These are phyloP conservation scores for Cololabis saira DNA, from an alignment of 2,113 vertebrate species.

Conservation along the genomic window DNA sequence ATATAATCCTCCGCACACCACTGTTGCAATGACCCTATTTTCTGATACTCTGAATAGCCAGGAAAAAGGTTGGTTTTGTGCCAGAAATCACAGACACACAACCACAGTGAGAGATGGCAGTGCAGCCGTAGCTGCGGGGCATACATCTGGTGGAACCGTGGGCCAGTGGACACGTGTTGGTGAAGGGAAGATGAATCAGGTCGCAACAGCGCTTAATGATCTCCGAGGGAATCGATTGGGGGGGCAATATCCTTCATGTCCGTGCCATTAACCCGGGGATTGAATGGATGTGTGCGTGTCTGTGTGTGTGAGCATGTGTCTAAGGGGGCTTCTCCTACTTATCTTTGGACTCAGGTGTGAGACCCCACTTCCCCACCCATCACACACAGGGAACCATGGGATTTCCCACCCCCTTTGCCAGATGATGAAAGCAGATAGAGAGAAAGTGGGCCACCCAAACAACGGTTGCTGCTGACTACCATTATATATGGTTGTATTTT, in stretches of 20 bases:
- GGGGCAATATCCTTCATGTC: conserved; percentile 67
- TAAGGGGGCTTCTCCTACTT: conserved; percentile 44
- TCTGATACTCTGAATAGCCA: conserved; percentile 43
- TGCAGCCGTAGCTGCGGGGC: conserved; percentile 60
- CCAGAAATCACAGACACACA: conserved; percentile 51
- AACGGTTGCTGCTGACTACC: conserved; percentile 56
- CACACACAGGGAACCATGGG: conserved; percentile 56
- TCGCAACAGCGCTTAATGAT: conserved; percentile 67
- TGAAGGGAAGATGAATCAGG: conserved; percentile 72
- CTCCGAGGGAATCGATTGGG: conserved; percentile 59
- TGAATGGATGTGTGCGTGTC: conserved; percentile 28
- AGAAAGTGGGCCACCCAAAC: conserved; percentile 77
- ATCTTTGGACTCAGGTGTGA: conserved; percentile 73
- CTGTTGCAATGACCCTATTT: conserved; percentile 60
- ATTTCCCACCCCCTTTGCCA: conserved; percentile 62
- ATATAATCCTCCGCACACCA: conserved; percentile 52
- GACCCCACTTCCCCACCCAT: conserved; percentile 44
- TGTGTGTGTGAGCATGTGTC: conserved; percentile 18
- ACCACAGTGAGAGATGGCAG: conserved; percentile 60
- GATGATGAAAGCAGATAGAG: conserved; percentile 72
- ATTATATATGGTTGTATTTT: conserved; percentile 36
- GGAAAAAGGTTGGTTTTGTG: conserved; percentile 50
- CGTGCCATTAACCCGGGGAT: conserved; percentile 65
- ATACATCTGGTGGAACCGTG: conserved; percentile 74
- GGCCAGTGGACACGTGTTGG: conserved; percentile 61